Conservation (phyloP, 1,140 invertebrate genomes). For the Cotesia glomerata region DNA sequence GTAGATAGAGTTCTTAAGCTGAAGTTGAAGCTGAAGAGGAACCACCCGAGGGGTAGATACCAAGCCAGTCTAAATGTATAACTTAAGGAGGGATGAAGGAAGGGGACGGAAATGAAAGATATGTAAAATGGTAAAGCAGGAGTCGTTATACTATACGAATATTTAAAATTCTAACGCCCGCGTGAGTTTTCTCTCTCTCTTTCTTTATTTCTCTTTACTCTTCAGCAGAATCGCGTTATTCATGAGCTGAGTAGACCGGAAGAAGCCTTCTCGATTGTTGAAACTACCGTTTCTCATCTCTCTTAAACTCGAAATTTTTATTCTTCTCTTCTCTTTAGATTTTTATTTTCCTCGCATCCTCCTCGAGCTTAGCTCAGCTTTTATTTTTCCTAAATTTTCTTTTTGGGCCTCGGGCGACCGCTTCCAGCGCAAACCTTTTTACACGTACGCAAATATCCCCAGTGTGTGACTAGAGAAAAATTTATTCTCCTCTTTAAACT, state of each 20-base stretch:
- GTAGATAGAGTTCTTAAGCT: too few relatives aligned
- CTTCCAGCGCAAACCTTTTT: not conserved
- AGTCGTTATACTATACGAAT: constrained; percentile 40
- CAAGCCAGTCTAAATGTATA: not conserved
- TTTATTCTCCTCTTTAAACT: not conserved
- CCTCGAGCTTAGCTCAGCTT: not conserved
- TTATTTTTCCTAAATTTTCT: not conserved
- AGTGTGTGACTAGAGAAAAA: not conserved
- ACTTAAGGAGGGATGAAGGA: not conserved
- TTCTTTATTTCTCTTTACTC: not conserved
- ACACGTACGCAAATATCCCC: not conserved
- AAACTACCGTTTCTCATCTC: constrained; percentile 14
- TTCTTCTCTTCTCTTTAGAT: not conserved
- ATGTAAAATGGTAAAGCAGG: constrained; percentile 41
- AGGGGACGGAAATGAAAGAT: constrained; percentile 26
- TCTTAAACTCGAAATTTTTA: not conserved
- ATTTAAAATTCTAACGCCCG: constrained; percentile 46
- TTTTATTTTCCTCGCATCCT: not conserved
- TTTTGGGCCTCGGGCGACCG: not conserved
- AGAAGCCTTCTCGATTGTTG: constrained; percentile 11
- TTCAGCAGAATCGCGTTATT: constrained; percentile 38
- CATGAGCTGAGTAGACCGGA: constrained; percentile 39
- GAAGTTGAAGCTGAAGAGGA: too few relatives aligned
- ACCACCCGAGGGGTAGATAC: not conserved
- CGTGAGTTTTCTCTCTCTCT: not conserved